Percentiles rank a stretch among this genome's conserved stretches.
Conservation (phyloP, 23 tunicate species). For the Ascidia mentula region DNA sequence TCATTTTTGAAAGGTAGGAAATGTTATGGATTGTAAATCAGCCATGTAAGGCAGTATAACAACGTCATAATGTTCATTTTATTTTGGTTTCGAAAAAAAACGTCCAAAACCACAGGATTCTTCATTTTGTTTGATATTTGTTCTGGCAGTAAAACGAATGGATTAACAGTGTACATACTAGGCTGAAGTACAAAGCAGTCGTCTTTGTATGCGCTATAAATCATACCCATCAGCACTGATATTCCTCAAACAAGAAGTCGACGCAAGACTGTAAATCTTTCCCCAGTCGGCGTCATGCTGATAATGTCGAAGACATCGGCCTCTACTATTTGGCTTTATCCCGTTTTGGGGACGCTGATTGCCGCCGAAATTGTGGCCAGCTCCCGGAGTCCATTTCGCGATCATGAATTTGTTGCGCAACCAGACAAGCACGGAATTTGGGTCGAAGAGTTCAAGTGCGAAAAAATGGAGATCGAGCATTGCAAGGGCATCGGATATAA, state of each 20-base stretch:
- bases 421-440: slow-evolving; percentile 8
- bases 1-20: too few species aligned
- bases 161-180: background rate
- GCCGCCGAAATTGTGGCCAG: background rate
- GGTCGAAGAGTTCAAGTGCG: slow-evolving; percentile 46
- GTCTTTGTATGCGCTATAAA: background rate
- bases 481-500: slow-evolving; percentile 76
- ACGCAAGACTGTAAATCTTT: background rate
- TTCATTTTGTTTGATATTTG: background rate
- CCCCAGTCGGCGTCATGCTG: background rate
- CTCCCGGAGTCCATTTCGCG: too few species aligned
- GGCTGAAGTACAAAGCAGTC: background rate
- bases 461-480: slow-evolving; percentile 44
- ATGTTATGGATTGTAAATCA: too few species aligned
- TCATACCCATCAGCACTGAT: slow-evolving; percentile 2
- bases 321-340: background rate
- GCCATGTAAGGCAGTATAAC: too few species aligned
- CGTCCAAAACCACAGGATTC: too few species aligned
- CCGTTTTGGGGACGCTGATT: background rate
- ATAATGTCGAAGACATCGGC: background rate
- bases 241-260: background rate
- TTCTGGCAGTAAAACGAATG: background rate
- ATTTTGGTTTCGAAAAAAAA: too few species aligned
- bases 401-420: background rate
- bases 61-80: too few species aligned